Evolutionary conservation across 2,888 invertebrate genomes (phyloP).

Genomic region (Hofmannophila pseudospretella): DNA sequence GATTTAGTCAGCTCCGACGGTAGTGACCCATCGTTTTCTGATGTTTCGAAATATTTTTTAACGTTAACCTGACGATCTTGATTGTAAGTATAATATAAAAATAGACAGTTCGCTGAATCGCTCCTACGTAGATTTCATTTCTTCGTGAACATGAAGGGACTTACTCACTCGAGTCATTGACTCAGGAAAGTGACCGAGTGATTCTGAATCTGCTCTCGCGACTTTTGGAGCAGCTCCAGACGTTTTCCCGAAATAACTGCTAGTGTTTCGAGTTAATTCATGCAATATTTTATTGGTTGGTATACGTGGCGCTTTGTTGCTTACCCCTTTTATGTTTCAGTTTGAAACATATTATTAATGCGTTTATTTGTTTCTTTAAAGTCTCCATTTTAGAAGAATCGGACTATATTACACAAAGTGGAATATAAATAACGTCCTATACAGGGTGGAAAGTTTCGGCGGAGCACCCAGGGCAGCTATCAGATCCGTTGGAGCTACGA

Average conservation of each 20-base stretch:
- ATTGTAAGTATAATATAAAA: conserved; percentile 17
- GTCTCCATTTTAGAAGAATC: too few species aligned
- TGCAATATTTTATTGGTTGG: conserved; percentile 53
- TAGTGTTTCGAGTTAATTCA: conserved; percentile 45
- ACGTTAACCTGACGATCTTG: too few species aligned
- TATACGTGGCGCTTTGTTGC: conserved; percentile 42
- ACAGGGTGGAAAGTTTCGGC: too few species aligned
- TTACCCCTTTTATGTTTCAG: conserved; percentile 11
- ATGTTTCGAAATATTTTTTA: too few species aligned
- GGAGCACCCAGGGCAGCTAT: too few species aligned
- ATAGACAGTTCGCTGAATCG: conserved; percentile 43
- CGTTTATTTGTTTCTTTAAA: too few species aligned
- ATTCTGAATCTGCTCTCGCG: conserved; percentile 46
- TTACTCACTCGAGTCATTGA: conserved; percentile 57
- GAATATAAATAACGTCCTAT: too few species aligned
- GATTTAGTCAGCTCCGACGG: too few species aligned
- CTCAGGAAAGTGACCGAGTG: conserved; percentile 70
- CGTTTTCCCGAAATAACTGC: conserved; percentile 66
- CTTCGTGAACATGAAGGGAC: conserved; percentile 10
- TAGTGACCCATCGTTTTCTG: too few species aligned
- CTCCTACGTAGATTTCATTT: conserved; percentile 7
- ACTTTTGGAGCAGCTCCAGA: conserved; percentile 72
- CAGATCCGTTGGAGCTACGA: too few species aligned
- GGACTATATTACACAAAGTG: too few species aligned
- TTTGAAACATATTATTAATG: not conserved